Conservation (phyloP, 2,797 vertebrate species). For the Molossus alvarezi region DNA sequence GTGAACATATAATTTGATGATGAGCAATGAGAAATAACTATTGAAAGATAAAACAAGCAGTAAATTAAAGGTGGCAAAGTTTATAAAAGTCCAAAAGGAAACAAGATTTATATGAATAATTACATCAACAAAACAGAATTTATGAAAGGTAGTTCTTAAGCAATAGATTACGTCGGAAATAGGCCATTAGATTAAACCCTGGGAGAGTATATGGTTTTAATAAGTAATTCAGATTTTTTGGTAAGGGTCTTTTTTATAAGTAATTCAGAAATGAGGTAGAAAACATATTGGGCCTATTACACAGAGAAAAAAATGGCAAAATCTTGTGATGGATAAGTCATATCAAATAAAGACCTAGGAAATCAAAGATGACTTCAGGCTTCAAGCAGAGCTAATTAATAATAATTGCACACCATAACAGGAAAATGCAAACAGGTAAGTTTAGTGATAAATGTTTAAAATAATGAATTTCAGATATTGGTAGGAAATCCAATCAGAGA, state of each 20-base stretch:
- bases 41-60: background rate
- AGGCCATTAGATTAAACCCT: conserved; percentile 41
- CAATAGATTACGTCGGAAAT: conserved; percentile 58
- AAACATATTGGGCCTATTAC: conserved; percentile 32
- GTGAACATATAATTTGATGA: conserved; percentile 15
- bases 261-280: conserved; percentile 56
- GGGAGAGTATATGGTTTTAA: conserved; percentile 31
- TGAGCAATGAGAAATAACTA: background rate
- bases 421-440: background rate
- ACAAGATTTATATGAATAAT: conserved; percentile 32
- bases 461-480: conserved; percentile 35
- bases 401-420: background rate
- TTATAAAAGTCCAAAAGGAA: conserved; percentile 20
- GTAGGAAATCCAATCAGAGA: background rate
- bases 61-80: conserved; percentile 33
- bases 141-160: conserved; percentile 62
- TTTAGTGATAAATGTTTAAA: background rate
- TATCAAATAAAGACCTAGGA: background rate
- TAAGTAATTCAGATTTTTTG: background rate
- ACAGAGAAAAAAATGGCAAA: conserved; percentile 37
- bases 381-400: conserved; percentile 49
- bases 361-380: conserved; percentile 38
- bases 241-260: background rate
- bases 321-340: background rate
- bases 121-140: conserved; percentile 53